Percentiles rank a stretch among this genome's conserved stretches.
phyloP scores from a whole-genome alignment of 2,113 vertebrate genomes.

The Tetrax tetrax region DNA sequence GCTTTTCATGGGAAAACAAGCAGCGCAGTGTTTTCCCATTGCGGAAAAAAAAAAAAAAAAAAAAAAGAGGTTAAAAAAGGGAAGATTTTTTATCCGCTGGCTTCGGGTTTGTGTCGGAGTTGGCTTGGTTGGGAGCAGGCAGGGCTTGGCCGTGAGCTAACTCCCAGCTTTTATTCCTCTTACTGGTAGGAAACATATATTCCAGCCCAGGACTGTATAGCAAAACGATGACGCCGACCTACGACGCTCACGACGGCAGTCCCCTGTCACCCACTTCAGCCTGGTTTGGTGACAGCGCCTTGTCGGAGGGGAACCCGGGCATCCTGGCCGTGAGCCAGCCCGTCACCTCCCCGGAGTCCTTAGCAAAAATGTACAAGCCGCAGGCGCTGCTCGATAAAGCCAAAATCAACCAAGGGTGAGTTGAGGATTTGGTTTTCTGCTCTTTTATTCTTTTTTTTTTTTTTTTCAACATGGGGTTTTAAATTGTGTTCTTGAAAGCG shows the following conservation, averaged over 20 bases:
- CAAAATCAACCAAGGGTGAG: slow-evolving; percentile 99
- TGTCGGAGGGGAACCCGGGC: slow-evolving; percentile 97
- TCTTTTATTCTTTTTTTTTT: not conserved
- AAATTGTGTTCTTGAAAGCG: not conserved
- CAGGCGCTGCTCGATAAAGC: slow-evolving; percentile 97
- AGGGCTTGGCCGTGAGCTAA: not conserved
- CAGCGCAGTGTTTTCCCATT: not conserved
- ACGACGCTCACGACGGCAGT: slow-evolving; percentile 95
- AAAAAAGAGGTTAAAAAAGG: not conserved
- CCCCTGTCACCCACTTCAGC: slow-evolving; percentile 95
- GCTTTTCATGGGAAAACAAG: slow-evolving; percentile 30
- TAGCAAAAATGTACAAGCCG: slow-evolving; percentile 96
- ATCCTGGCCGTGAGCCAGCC: slow-evolving; percentile 98
- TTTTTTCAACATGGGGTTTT: not conserved
- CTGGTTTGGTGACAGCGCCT: slow-evolving; percentile 97
- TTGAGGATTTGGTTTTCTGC: not conserved
- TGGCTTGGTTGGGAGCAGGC: not conserved
- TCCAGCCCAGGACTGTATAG: slow-evolving; percentile 98
- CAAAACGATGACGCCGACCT: slow-evolving; percentile 99
- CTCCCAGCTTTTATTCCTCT: slow-evolving; percentile 32
- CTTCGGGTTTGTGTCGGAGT: not conserved
- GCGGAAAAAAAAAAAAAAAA: not conserved
- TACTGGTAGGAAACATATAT: slow-evolving; percentile 91
- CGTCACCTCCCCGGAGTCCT: slow-evolving; percentile 91
- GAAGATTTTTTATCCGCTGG: not conserved